Base-by-base conservation (phyloP, 2,113 vertebrate genomes). In the Rousettus leschenaultii region DNA sequence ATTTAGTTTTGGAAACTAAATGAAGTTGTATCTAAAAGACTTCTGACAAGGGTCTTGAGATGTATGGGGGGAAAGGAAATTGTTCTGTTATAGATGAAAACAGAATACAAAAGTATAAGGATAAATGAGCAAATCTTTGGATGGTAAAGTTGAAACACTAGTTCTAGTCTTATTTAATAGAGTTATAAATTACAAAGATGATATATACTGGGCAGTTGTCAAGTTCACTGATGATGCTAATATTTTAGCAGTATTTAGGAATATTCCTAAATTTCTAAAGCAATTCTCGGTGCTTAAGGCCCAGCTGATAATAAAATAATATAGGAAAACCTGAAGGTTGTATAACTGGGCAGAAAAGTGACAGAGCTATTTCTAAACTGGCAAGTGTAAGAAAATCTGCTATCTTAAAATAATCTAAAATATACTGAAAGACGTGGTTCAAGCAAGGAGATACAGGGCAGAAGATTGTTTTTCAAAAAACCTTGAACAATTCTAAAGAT, bases 371-470 rank as follows among this genome's bases (percentile, higher is more conserved):
- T 88, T 92, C 77, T 89, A 68, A 5, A 70, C 18, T 84, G 74
- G 11, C 61, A 94, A 95, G 40, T 40, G 0, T 35, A 83, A 95
- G 66, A 86, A 93, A 86, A 94, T 73, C 28, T 94, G 24, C 79
- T 63, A 78, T 5, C n/a, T 18, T 79, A 84, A 94, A 95, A 80
- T 88, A 92, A 90, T 38, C 45, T 91, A 73, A 95, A 93, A 55
- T 78, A 57, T n/a, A 55, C 28, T 65, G 21, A 77, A 96, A 86
- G 70, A 59, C 11, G 51, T 38, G 12, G 78, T 24, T 26, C 59
- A 88, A 77, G 18, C 59, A 75, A 88, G 94, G 51, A 87, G 57
- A 75, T 53, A 59, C 13, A 92, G 59, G 45, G 5, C 16, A 90
- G 22, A 6, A 86, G 8, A 86, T 3, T 15, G 4, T 43, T 43